A percentile compares a stretch with the other conserved stretches of the same genome.
These are phyloP conservation scores for Phoxinus phoxinus DNA, from an alignment of 2,113 vertebrate genomes.

Conservation along the genomic window DNA sequence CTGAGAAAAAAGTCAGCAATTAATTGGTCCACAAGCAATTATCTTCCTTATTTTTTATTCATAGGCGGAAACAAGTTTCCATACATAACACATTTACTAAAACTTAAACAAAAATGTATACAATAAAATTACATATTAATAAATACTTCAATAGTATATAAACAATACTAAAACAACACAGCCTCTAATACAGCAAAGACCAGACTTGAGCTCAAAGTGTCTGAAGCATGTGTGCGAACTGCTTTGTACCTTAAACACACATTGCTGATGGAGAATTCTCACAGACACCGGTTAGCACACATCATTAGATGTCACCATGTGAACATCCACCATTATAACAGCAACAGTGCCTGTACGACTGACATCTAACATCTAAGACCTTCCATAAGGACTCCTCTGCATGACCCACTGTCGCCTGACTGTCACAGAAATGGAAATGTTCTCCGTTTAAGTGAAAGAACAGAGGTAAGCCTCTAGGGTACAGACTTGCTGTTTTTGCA, in stretches of 20 bases:
- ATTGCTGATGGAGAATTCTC: not conserved
- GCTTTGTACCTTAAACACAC: not conserved
- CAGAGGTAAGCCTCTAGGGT: slow-evolving; percentile 8
- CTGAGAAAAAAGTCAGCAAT: no score
- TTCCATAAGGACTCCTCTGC: not conserved
- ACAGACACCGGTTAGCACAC: not conserved
- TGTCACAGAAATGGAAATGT: slow-evolving; percentile 5
- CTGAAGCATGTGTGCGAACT: not conserved
- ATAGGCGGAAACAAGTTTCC: no score
- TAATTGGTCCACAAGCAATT: no score
- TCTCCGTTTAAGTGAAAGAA: slow-evolving; percentile 18
- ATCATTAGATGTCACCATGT: not conserved
- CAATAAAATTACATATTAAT: not conserved
- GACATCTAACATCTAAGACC: not conserved
- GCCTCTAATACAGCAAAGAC: not conserved
- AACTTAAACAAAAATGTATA: not conserved
- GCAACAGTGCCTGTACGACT: not conserved
- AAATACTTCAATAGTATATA: not conserved
- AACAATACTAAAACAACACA: not conserved
- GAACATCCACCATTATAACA: slow-evolving; percentile 9
- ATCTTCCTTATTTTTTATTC: no score
- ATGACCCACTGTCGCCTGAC: slow-evolving; percentile 13
- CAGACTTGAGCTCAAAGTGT: not conserved
- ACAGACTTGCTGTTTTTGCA: slow-evolving; percentile 11
- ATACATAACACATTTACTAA: not conserved